phyloP scores from a whole-genome alignment of 2,797 vertebrate species.

The Monodelphis domestica region DNA sequence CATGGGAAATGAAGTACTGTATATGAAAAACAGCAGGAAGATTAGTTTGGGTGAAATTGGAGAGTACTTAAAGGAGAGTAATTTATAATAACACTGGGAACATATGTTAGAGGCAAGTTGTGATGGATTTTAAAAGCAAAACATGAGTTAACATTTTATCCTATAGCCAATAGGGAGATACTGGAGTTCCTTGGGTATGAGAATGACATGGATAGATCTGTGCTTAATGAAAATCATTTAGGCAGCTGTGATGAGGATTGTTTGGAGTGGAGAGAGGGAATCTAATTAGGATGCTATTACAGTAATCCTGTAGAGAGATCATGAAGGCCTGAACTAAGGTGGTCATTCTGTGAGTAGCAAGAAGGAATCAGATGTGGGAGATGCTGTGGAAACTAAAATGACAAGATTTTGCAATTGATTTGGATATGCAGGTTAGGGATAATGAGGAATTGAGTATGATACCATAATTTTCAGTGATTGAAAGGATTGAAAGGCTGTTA shows the following conservation, averaged over 20 bases:
- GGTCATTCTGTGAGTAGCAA: neutral
- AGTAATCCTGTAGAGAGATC: neutral
- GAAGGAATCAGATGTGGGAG: neutral
- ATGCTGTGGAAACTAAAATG: neutral
- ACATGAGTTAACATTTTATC: neutral
- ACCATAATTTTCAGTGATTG: neutral
- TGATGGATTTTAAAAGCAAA: neutral
- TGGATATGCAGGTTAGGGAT: neutral
- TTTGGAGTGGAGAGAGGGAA: neutral
- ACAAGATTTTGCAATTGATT: neutral
- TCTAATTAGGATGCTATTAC: neutral
- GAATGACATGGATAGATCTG: neutral
- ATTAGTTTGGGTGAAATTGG: neutral
- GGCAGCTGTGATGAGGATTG: neutral
- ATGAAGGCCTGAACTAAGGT: neutral
- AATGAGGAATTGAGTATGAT: neutral
- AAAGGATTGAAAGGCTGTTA: neutral
- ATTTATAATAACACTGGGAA: neutral
- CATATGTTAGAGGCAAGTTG: neutral
- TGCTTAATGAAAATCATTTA: neutral
- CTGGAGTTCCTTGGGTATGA: neutral
- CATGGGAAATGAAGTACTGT: neutral
- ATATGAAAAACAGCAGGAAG: too few species aligned
- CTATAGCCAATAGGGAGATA: neutral
- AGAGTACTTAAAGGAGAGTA: neutral